Evolutionary conservation across 1,140 invertebrate genomes (phyloP).

Genomic region (Lepidurus couesii): DNA sequence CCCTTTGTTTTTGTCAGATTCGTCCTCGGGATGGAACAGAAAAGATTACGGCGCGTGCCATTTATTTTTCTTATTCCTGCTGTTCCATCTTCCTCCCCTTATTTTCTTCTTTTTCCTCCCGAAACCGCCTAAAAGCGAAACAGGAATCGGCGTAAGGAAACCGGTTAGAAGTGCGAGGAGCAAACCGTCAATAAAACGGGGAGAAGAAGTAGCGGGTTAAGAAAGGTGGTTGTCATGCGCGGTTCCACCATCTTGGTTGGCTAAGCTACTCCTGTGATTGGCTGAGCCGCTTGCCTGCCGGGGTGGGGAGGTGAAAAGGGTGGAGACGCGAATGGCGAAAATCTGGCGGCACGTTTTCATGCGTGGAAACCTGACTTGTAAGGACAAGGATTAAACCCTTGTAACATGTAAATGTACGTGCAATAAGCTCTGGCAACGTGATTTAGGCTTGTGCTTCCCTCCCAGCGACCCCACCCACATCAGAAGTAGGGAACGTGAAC

Average conservation of each 20-base stretch:
- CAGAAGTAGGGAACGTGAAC: background rate
- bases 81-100: background rate
- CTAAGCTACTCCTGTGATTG: background rate
- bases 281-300: background rate
- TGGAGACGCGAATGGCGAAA: background rate
- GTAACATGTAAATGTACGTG: conserved; percentile 22
- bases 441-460: conserved; percentile 12
- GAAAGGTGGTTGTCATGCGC: background rate
- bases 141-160: background rate
- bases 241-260: background rate
- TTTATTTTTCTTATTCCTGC: background rate
- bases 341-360: background rate
- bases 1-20: background rate
- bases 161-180: conserved; percentile 13
- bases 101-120: background rate
- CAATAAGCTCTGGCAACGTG: background rate
- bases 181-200: background rate
- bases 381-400: background rate
- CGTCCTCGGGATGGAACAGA: background rate
- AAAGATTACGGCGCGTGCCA: background rate
- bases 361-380: background rate
- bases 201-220: background rate
- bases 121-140: background rate
- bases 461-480: conserved; percentile 6
- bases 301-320: background rate